Conservation (phyloP, 2,888 invertebrate species). For the Mimas tiliae region DNA sequence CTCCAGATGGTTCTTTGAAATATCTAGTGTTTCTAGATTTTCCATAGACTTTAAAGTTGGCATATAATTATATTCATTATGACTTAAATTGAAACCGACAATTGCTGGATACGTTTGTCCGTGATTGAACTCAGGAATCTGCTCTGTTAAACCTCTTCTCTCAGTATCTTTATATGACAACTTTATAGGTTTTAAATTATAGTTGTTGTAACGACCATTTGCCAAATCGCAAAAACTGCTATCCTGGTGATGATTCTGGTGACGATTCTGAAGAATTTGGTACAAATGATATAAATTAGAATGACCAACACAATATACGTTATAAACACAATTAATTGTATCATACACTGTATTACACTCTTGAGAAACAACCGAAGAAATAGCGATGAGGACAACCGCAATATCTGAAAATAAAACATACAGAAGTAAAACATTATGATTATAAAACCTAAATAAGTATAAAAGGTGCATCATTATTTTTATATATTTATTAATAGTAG, state of each 20-base stretch:
- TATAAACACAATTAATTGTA: conserved; percentile 1
- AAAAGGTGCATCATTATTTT: too few relatives aligned
- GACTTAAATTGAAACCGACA: conserved; percentile 51
- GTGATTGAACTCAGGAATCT: neutral
- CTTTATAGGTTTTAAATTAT: conserved; percentile 3
- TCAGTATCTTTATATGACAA: neutral
- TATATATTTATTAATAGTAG: too few relatives aligned
- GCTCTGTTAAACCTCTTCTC: neutral
- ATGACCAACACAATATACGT: conserved; percentile 4
- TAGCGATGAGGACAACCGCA: neutral
- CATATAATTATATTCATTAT: conserved; percentile 39
- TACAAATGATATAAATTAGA: neutral
- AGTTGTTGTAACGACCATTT: neutral
- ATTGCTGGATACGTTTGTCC: conserved; percentile 4
- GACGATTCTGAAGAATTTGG: neutral
- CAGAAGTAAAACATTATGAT: too few relatives aligned
- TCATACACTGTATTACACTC: neutral
- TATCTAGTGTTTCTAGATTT: conserved; percentile 48
- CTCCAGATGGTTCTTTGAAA: conserved; percentile 52
- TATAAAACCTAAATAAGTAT: too few relatives aligned
- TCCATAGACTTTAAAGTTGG: conserved; percentile 48
- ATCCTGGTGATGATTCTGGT: neutral
- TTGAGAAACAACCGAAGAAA: neutral
- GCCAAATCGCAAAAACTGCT: too few relatives aligned
- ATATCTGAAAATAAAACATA: neutral